Percentiles rank a stretch among this genome's conserved stretches.
Conservation (phyloP, 2,113 vertebrate genomes). For the Mellivora capensis region DNA sequence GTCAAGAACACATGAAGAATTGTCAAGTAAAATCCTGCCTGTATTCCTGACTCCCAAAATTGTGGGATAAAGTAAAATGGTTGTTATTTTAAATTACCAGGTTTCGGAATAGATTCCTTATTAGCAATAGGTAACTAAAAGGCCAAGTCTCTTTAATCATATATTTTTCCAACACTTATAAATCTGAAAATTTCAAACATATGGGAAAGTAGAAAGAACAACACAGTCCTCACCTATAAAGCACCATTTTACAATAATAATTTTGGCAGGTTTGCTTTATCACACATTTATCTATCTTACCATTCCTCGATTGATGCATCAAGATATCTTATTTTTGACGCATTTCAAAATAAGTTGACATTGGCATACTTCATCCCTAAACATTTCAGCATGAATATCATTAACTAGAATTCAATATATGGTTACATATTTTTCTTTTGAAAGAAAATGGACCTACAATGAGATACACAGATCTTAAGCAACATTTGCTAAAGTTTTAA, state of each 20-base stretch:
- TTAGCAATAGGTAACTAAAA: neutral
- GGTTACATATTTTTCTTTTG: neutral
- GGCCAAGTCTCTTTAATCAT: neutral
- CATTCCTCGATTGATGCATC: neutral
- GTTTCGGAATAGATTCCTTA: neutral
- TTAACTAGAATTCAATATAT: neutral
- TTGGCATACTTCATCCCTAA: neutral
- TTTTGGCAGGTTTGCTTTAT: neutral
- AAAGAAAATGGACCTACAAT: neutral
- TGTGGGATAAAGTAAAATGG: neutral
- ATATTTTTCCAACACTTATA: neutral
- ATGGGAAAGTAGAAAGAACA: neutral
- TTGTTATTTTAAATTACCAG: neutral
- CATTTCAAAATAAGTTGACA: neutral
- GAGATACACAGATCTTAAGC: neutral
- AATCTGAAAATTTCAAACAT: neutral
- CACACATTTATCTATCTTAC: neutral
- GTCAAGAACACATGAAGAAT: neutral
- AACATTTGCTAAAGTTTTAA: neutral
- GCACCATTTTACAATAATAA: neutral
- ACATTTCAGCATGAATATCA: neutral
- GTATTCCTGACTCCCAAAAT: neutral
- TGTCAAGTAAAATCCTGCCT: neutral
- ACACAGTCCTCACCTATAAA: neutral
- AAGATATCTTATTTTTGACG: neutral